These are phyloP conservation scores for Hipposideros larvatus DNA, from an alignment of 2,797 vertebrate species.

Conservation along the genomic window DNA sequence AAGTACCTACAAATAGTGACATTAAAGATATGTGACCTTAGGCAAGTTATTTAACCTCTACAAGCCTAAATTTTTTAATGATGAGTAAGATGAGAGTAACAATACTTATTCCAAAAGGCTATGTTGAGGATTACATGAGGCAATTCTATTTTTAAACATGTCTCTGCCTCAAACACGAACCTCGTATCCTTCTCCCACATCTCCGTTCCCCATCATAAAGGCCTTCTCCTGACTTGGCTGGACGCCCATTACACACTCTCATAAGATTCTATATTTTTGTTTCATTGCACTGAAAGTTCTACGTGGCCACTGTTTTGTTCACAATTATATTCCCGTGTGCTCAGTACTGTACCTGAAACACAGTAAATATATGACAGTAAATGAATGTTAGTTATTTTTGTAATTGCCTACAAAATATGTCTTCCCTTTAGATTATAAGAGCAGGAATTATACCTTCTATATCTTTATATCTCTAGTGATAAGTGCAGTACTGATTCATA, in stretches of 20 bases:
- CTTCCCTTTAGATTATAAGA: neutral
- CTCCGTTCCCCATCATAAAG: neutral
- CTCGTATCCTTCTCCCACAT: neutral
- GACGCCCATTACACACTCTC: neutral
- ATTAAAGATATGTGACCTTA: neutral
- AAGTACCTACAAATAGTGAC: neutral
- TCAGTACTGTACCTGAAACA: neutral
- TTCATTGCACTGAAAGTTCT: neutral
- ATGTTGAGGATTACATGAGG: neutral
- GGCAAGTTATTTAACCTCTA: neutral
- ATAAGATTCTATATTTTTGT: neutral
- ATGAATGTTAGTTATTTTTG: neutral
- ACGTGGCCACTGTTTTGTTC: neutral
- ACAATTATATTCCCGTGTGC: neutral
- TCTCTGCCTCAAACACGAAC: neutral
- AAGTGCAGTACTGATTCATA: neutral
- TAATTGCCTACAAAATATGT: neutral
- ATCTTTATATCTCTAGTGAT: neutral
- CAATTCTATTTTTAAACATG: constrained; percentile 1
- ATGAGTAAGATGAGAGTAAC: neutral
- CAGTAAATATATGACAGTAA: neutral
- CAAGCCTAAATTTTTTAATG: neutral
- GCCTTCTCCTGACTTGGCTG: neutral
- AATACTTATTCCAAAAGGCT: neutral
- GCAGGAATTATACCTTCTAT: neutral